Evolutionary conservation across 2,113 vertebrate genomes (phyloP), one percentile per base, ranked within the genome.

Genomic region (Gorsachius goisagi): DNA sequence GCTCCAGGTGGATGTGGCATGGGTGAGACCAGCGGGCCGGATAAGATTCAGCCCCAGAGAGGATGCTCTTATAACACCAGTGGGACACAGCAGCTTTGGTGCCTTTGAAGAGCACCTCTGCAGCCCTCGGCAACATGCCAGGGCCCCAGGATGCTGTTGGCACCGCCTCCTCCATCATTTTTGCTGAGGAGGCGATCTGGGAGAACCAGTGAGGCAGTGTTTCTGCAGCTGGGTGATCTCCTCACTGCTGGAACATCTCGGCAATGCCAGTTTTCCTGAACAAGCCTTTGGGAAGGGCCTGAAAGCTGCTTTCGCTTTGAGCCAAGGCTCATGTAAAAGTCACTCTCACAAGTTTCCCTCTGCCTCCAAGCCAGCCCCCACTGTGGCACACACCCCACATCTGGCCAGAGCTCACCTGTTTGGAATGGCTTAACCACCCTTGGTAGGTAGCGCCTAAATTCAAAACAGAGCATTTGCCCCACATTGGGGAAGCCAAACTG

Each of bases 41-140:
- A n/a, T n/a, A n/a, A 44, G 55, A 37, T 67, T 35, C 62, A 33
- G 35, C 28, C 28, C 15, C 33, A 13, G 28, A 64, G 58, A 41
- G 13, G 26, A 45, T 32, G 9, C 10, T 75, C 14, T 49, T 24
- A 3, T n/a, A 39, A 71, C 11, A 27, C 27, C 50, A 17, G 5
- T 27, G 17, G 44, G 39, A 66, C 28, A 26, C 11, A 56, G 33
- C 24, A 75, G 52, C 58, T 71, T 62, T 66, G n/a, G 24, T 32
- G 56, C 35, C 41, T 69, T 58, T 71, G 24, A 49, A 49, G 8
- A 49, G 20, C 5, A 1, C 32, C 24, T 55, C 26, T 35, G 28
- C 60, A 56, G 19, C 7, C 12, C 35, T 17, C 24, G n/a, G 23
- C 50, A n/a, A n/a, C 0, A 2, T 41, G 41, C 19, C 17, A 8